Evolutionary conservation across 1,140 invertebrate species (phyloP), one percentile per base, ranked within the genome.

Genomic region (Ericerus pela): DNA sequence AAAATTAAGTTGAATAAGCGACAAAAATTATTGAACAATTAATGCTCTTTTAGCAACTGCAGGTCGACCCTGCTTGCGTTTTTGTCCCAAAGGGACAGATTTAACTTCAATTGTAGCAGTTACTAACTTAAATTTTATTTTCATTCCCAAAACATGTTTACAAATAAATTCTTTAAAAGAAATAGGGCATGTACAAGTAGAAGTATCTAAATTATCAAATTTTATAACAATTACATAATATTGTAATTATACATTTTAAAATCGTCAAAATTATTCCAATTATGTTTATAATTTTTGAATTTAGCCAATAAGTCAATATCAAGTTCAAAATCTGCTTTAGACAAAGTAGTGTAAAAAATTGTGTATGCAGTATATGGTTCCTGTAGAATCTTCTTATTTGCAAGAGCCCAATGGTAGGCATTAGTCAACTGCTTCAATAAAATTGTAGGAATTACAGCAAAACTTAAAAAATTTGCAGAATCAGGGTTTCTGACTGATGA

Each of bases 61-160:
- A n/a, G 53, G 57, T 16, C 57, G 52, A 27, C 57, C 57, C 31
- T 41, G 55, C 27, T 55, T 54, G 18, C 57, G 14, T 37, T 58
- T 58, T 54, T 58, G 51, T 14, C 57, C 57, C 22, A 54, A 22
- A 12, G 57, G 30, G 18, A 58, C 28, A 43, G 10, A 55, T 58
- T 55, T 58, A 3, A 38, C 57, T 14, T 36, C 57, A 4, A 20
- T 20, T 36, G 20, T n/a, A n/a, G 53, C 24, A 36, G 22, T 36
- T 20, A 22, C 20, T 16, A 54, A 36, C 29, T 54, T 54, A 11
- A 36, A 36, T 20, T 31, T 29, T 24, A 54, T 36, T 36, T 54
- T 29, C 53, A 54, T 54, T 8, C 53, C 30, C 31, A 53, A 16
- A 53, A 28, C 14, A 29, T 53, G 51, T 53, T 53, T 53, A 53